Base-by-base conservation (phyloP, 2,797 vertebrate species). In the Cetoscarus ocellatus region DNA sequence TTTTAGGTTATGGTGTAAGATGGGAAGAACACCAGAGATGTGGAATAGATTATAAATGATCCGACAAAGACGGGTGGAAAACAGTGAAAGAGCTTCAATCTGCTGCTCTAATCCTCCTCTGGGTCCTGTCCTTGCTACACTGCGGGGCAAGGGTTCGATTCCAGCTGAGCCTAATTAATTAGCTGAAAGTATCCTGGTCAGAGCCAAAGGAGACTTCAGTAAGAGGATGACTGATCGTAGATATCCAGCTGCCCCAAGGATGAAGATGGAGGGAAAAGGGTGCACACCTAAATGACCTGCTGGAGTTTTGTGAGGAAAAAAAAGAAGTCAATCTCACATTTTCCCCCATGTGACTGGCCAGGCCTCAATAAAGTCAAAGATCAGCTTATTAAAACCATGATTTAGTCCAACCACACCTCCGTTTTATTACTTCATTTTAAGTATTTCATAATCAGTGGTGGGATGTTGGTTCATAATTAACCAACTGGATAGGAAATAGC, bases 141-240 rank as follows among this genome's bases (percentile, higher is more conserved):
- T 40, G 12, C 44, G 70, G 45, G 73, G 56, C 63, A 50, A 50
- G 49, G 57, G 62, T 62, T 86, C 79, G 70, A 77, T 80, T 79
- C 51, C 71, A 78, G 79, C 75, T 79, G 74, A 84, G 67, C 76
- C 68, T 83, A 81, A 85, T 80, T 89, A 85, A 91, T 93, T 84
- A 86, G 67, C 69, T 72, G 55, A 73, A 76, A 59, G 70, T 61
- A 65, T 83, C 77, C 74, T 82, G 77, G 54, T 70, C 78, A 55
- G 42, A 75, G 60, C 69, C 68, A 78, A 61, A 68, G 67, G 57
- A 84, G 80, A 76, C 59, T 57, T 62, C 53, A 60, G 61, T 43
- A 55, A 40, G 55, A 59, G 68, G 36, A 44, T 66, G 53, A 62
- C 60, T 59, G 63, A 70, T 1, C 61, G 44, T 45, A 60, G 54